A percentile compares a stretch with the other conserved stretches of the same genome.
Conservation (phyloP, 2,113 vertebrate genomes). For the Halichoerus grypus region DNA sequence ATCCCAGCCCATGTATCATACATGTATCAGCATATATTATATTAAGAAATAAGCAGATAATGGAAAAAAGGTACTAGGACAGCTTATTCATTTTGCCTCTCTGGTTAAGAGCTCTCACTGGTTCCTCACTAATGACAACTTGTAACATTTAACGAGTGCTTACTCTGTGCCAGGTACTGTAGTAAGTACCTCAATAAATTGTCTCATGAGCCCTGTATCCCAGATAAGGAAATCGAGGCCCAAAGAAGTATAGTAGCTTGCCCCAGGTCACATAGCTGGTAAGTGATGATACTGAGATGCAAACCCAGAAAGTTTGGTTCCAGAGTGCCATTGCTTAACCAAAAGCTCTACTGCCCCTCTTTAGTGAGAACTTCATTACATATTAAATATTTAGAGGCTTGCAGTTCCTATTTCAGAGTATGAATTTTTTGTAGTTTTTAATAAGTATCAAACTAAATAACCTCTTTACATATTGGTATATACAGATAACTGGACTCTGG, state of each 20-base stretch:
- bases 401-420: constrained; percentile 14
- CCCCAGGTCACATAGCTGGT: neutral
- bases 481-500: neutral
- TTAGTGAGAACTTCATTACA: neutral
- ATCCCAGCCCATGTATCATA: neutral
- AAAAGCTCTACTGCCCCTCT: neutral
- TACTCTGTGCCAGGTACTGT: neutral
- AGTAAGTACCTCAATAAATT: neutral
- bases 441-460: constrained; percentile 19
- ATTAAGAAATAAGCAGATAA: constrained; percentile 33
- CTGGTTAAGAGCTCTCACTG: constrained; percentile 15
- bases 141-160: neutral
- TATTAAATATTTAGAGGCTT: constrained; percentile 13
- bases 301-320: neutral
- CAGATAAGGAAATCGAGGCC: neutral
- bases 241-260: constrained; percentile 8
- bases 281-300: neutral
- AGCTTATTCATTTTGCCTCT: constrained; percentile 30
- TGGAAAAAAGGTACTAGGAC: neutral
- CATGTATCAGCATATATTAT: neutral
- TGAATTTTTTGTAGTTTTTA: constrained; percentile 26
- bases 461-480: neutral
- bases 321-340: neutral
- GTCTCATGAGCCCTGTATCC: neutral
- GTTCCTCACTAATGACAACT: neutral